Evolutionary conservation across 2,797 vertebrate species (phyloP), one percentile per base, ranked within the genome.

Genomic region (Danio kyathit): DNA sequence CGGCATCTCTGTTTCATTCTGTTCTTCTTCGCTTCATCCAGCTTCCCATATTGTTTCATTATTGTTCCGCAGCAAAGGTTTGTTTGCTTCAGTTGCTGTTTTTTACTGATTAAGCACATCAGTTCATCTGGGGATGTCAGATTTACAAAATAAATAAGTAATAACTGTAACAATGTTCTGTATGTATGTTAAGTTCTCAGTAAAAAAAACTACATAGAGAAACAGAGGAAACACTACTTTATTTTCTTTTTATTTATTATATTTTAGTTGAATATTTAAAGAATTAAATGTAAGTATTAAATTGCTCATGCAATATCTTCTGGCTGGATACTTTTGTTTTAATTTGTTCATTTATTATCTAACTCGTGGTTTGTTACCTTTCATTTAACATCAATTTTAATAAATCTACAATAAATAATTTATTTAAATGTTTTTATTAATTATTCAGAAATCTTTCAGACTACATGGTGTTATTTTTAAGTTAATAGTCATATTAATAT

Each of bases 1-100:
- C 16, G 14, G n/a, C 60, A 44, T 12, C 72, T 74, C n/a, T 76
- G n/a, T 48, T 52, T 69, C 38, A 44, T 49, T 80, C 64, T 81
- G 14, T 48, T 66, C 21, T n/a, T 46, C 61, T 29, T 71, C 60
- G 11, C 70, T 74, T 63, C 64, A 49, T 56, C n/a, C 41, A 7
- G 49, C 49, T 73, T 12, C 69, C 40, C 17, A 60, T 12, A 5
- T 78, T 46, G 44, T 17, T 17, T 76, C 57, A 65, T 78, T 76
- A 38, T 11, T 51, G 21, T 54, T 21, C 60, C 41, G 13, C 63
- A 29, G 12, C 13, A 6, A 63, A 40, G 66, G 17, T 41, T 76
- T 54, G 40, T 29, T 7, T 76, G 40, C 73, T 7, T 69, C 16
- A 6, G 46, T 75, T n/a, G 38, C 43, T 44, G 17, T 29, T 67